These are phyloP conservation scores for Ephialtes manifestator DNA, from an alignment of 2,888 invertebrate genomes.

Conservation along the genomic window DNA sequence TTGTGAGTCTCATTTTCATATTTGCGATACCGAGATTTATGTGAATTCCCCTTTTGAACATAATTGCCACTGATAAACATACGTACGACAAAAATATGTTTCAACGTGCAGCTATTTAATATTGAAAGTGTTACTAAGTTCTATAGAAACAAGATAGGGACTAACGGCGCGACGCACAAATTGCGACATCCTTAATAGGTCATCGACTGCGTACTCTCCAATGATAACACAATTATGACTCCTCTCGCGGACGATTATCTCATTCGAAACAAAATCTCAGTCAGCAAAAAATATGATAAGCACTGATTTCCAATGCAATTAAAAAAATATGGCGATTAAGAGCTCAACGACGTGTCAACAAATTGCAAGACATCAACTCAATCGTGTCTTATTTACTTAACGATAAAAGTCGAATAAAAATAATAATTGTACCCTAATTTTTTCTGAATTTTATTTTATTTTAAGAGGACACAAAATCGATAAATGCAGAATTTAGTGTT, in stretches of 20 bases:
- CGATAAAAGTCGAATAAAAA: background rate
- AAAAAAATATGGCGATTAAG: background rate
- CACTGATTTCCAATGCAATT: slow-evolving; percentile 43
- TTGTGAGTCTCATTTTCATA: no score
- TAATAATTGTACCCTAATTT: no score
- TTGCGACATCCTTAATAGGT: slow-evolving; percentile 45
- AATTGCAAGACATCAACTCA: background rate
- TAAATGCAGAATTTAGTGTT: no score
- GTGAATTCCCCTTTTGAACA: background rate
- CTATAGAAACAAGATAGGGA: slow-evolving; percentile 6
- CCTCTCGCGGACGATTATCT: slow-evolving; percentile 25
- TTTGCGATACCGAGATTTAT: no score
- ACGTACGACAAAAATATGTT: background rate
- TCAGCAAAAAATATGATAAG: slow-evolving; percentile 6
- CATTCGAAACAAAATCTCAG: slow-evolving; percentile 27
- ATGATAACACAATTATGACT: slow-evolving; percentile 40
- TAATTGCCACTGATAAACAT: background rate
- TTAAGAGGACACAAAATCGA: no score
- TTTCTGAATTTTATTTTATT: no score
- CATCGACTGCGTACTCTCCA: slow-evolving; percentile 30
- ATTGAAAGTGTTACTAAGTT: background rate
- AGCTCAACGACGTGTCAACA: slow-evolving; percentile 1
- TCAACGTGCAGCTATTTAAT: background rate
- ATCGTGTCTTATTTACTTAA: background rate
- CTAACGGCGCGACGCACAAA: background rate